These are phyloP conservation scores for Jacana jacana DNA, from an alignment of 2,113 vertebrate species.

Conservation along the genomic window DNA sequence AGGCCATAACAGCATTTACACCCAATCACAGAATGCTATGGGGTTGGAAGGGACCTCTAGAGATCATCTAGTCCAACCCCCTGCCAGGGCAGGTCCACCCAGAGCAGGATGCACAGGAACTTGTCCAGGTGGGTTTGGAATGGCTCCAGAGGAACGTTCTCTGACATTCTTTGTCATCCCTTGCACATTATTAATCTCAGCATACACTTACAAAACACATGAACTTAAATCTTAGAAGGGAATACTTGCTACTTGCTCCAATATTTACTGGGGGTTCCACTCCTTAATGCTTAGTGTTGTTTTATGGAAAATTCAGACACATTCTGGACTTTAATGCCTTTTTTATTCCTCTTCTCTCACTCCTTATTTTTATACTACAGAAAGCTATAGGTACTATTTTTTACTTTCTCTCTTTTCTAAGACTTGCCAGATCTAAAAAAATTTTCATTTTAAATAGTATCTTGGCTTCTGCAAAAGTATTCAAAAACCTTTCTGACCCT, in stretches of 20 bases:
- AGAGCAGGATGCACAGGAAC: no score
- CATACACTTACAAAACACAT: neutral
- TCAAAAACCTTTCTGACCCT: neutral
- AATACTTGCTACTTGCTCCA: neutral
- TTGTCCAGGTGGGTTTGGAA: no score
- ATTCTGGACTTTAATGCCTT: neutral
- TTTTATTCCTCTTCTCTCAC: neutral
- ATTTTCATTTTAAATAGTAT: neutral
- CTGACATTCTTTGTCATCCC: neutral
- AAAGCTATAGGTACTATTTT: neutral
- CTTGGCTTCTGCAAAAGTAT: neutral
- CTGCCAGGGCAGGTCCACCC: no score
- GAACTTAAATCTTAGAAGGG: neutral
- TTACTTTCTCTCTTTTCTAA: neutral
- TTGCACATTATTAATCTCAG: neutral
- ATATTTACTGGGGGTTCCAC: neutral
- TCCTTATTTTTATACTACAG: neutral
- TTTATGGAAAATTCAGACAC: neutral
- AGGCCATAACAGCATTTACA: neutral
- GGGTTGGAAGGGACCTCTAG: no score
- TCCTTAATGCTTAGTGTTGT: neutral
- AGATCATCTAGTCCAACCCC: no score
- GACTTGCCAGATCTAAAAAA: neutral
- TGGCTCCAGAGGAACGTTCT: no score
- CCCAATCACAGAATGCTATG: no score